Evolutionary conservation across 92 coral and sea anemone genomes (phyloP).

Genomic region (Nematostella vectensis): DNA sequence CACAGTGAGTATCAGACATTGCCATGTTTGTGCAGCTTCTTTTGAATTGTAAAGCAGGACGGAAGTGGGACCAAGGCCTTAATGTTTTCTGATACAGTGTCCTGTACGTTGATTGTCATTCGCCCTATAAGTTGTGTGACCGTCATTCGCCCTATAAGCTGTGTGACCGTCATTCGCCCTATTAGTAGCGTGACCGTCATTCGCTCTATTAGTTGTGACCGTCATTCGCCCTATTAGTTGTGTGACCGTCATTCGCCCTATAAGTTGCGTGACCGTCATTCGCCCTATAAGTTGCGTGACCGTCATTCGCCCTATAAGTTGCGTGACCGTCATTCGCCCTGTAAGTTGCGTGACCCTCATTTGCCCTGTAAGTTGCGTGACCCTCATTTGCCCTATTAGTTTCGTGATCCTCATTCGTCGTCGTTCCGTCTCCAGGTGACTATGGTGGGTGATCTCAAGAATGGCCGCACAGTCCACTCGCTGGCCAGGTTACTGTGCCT

Average conservation of each 20-base stretch:
- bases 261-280: too few species aligned
- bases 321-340: too few species aligned
- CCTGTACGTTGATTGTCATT: too few species aligned
- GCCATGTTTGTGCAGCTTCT: too few species aligned
- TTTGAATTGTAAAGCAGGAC: background rate
- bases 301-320: too few species aligned
- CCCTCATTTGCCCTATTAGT: background rate
- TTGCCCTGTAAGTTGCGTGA: background rate
- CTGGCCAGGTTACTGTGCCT: slow-evolving; percentile 86
- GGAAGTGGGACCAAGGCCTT: background rate
- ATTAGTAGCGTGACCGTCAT: background rate
- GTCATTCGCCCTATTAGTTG: too few species aligned
- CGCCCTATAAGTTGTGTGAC: too few species aligned
- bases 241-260: too few species aligned
- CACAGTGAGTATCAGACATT: slow-evolving; percentile 45
- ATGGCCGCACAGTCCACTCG: slow-evolving; percentile 97
- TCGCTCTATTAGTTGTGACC: too few species aligned
- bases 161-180: background rate
- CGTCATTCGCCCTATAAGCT: background rate
- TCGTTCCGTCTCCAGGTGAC: slow-evolving; percentile 46
- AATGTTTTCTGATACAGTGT: too few species aligned
- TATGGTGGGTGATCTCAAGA: slow-evolving; percentile 93
- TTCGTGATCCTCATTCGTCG: too few species aligned
- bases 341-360: background rate
- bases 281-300: too few species aligned